phyloP scores from a whole-genome alignment of 2,797 vertebrate species.

The Mareca penelope region DNA sequence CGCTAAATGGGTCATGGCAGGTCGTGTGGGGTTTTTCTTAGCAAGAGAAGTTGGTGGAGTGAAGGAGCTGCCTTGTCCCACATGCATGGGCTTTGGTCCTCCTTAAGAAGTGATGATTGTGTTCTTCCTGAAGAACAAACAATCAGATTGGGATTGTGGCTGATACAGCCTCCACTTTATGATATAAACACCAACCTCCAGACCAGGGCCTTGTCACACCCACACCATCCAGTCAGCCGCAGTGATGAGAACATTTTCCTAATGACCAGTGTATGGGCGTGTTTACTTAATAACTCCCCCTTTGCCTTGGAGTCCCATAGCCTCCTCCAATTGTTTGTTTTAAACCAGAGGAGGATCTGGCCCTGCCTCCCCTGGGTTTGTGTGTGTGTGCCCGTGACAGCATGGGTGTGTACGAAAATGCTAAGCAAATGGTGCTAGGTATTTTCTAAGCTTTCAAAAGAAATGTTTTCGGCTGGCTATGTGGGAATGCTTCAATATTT shows the following conservation, averaged over 20 bases:
- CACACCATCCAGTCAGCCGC: fast-evolving
- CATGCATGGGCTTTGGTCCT: neutral
- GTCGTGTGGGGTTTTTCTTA: neutral
- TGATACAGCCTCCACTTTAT: neutral
- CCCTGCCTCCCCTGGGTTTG: neutral
- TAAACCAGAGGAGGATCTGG: neutral
- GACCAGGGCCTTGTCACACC: neutral
- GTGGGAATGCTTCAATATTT: neutral
- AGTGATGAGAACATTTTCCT: neutral
- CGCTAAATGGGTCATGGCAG: neutral
- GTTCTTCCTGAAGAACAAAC: neutral
- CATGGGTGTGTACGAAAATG: neutral
- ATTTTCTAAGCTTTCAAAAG: neutral
- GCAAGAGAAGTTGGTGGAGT: neutral
- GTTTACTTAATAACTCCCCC: neutral
- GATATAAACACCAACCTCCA: fast-evolving
- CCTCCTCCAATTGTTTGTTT: neutral
- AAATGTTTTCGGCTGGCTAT: neutral
- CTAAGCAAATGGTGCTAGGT: neutral
- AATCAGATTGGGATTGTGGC: fast-evolving
- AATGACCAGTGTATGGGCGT: neutral
- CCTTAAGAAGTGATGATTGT: neutral
- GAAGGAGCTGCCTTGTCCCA: neutral
- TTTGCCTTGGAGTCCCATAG: neutral
- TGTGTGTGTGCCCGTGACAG: fast-evolving